Base-by-base conservation (phyloP, 2,888 invertebrate genomes). In the Agonopterix subpropinquella region DNA sequence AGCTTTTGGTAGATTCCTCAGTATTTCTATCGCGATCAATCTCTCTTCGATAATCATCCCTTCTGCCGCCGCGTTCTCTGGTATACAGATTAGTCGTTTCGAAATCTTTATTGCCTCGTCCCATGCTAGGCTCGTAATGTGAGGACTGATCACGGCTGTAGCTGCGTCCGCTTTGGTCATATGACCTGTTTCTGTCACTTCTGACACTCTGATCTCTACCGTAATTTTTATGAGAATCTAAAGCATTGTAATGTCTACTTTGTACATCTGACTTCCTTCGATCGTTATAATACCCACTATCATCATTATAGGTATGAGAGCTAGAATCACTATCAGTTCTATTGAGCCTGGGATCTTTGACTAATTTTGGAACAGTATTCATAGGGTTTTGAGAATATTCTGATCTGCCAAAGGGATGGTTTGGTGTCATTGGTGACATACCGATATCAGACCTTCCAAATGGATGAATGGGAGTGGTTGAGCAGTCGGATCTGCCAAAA, bases 261-360 rank as follows among this genome's bases (percentile, higher is more conserved):
- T 56, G 57, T 11, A 62, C 66, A n/a, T 80, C 77, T 45, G 11
- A 8, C 8, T 42, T 42, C 11, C 66, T 71, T 52, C 68, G 68
- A 51, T 70, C 61, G 2, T 55, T 54, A 28, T 28, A 28, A 28
- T 28, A 28, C 28, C 28, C 28, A 44, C 61, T 65, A 43, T 76
- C 77, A 42, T 77, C 77, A 47, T 73, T 68, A 11, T 65, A 59
- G 4, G 60, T 50, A 3, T 48, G 58, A 50, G 56, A 50, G 43
- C 59, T 62, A n/a, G 59, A 50, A 53, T 79, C 77, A 50, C 65
- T 66, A 2, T 82, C 80, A 18, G 63, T 53, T 69, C 81, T 74
- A 52, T 76, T 70, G 11, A 78, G 55, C 58, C 82, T 77, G 7
- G 79, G 80, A 65, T 82, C 83, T 56, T 79, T 74, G 3, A 42